Percentiles rank a stretch among this genome's conserved stretches.
phyloP scores from a whole-genome alignment of 2,888 invertebrate genomes.

The Epinotia bilunana region DNA sequence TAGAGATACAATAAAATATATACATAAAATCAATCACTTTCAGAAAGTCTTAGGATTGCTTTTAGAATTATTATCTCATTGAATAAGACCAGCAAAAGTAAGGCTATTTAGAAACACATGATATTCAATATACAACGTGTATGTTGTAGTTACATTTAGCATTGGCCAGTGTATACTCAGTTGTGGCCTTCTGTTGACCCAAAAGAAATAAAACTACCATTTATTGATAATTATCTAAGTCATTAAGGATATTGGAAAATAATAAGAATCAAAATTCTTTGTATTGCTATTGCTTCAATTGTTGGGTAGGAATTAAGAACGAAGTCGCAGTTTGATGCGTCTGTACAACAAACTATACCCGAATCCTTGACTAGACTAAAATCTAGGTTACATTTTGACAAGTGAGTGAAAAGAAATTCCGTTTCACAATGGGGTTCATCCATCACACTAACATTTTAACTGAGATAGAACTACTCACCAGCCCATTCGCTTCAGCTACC shows the following conservation, averaged over 20 bases:
- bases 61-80: no score
- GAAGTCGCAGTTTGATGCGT: constrained; percentile 17
- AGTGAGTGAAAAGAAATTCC: constrained; percentile 29
- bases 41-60: no score
- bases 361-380: constrained; percentile 42
- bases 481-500: constrained; percentile 93
- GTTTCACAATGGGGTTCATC: constrained; percentile 41
- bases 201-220: not conserved
- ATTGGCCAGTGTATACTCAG: constrained; percentile 12
- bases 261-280: constrained; percentile 15
- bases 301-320: constrained; percentile 11
- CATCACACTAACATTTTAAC: constrained; percentile 45
- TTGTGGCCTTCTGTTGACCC: constrained; percentile 10
- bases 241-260: constrained; percentile 23
- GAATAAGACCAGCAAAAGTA: not conserved
- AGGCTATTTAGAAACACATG: not conserved
- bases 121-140: not conserved
- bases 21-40: no score
- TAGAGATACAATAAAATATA: no score
- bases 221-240: not conserved
- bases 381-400: constrained; percentile 45
- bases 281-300: constrained; percentile 22
- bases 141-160: not conserved
- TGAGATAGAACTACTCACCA: constrained; percentile 81
- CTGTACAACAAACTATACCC: constrained; percentile 23